These are phyloP conservation scores for Andrena flavipes DNA, from an alignment of 2,888 invertebrate genomes.

Conservation along the genomic window DNA sequence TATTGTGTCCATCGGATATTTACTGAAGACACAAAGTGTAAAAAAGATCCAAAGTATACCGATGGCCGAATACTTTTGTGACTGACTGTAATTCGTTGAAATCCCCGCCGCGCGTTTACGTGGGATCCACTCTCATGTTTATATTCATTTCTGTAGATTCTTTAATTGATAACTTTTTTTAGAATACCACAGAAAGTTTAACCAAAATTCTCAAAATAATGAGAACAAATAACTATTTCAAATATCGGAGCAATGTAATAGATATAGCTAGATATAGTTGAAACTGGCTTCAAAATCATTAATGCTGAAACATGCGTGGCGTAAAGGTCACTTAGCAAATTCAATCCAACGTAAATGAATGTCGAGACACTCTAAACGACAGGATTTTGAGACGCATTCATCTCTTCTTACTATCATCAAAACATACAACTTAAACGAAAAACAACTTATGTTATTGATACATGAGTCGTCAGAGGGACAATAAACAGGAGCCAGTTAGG, in stretches of 20 bases:
- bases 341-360: not conserved
- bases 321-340: not conserved
- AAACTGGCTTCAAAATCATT: not conserved
- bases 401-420: not conserved
- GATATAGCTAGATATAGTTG: no score
- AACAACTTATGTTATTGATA: slow-evolving; percentile 25
- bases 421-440: not conserved
- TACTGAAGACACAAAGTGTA: no score
- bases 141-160: slow-evolving; percentile 19
- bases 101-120: no score
- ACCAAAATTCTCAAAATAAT: not conserved
- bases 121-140: slow-evolving; percentile 16
- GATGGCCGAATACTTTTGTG: no score
- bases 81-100: no score
- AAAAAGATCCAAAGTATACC: no score
- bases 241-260: no score
- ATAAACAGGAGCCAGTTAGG: slow-evolving; percentile 42
- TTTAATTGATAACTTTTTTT: not conserved
- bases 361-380: not conserved
- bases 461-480: slow-evolving; percentile 9
- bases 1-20: no score
- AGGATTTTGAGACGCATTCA: not conserved
- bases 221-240: no score
- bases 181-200: not conserved
- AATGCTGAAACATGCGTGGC: not conserved